Base-by-base conservation (phyloP, 2,888 invertebrate genomes). In the Dasysyrphus tricinctus region DNA sequence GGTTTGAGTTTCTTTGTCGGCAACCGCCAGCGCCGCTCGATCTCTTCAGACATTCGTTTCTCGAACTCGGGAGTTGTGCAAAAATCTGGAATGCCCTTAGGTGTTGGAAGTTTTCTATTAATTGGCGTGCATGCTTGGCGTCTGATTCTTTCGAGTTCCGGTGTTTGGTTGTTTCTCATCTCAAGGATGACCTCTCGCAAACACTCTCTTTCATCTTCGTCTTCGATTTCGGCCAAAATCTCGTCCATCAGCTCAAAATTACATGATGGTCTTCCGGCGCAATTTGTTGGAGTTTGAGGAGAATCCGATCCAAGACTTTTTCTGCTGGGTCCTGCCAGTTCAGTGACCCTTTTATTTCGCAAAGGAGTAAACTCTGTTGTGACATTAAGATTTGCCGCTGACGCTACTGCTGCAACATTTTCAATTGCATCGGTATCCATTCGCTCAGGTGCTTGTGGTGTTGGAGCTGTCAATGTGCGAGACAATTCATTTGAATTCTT, bases 21-120 rank as follows among this genome's bases (percentile, higher is more conserved):
- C 76, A 92, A 84, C 24, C 91, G 91, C 91, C 91, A 92, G 37
- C 92, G 90, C 3, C 90, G 90, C 82, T 92, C 91, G 39, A 92
- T 91, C 24, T 90, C 91, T 32, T 92, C 92, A 5, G 91, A 92
- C 91, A 92, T 91, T 34, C 92, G 90, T 73, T 91, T 91, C 76
- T 91, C 90, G 75, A 91, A 91, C 74, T 91, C 92, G 0, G 92
- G 92, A 1, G 92, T 92, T 2, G 91, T 90, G 39, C 92, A 92
- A 69, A 91, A 92, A 63, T 92, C 90, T n/a, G 91, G 90, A 82
- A 92, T 91, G 14, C 90, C 91, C 5, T 90, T 89, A 0, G 90
- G 90, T 5, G 90, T 89, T 4, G 89, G 88, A 37, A 90, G 77
- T 19, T 90, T 90, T 0, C 90, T 89, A 77, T 90, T 91, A n/a